These are phyloP conservation scores for Drosophila pullipes DNA, from an alignment of 2,888 invertebrate genomes.

Conservation along the genomic window DNA sequence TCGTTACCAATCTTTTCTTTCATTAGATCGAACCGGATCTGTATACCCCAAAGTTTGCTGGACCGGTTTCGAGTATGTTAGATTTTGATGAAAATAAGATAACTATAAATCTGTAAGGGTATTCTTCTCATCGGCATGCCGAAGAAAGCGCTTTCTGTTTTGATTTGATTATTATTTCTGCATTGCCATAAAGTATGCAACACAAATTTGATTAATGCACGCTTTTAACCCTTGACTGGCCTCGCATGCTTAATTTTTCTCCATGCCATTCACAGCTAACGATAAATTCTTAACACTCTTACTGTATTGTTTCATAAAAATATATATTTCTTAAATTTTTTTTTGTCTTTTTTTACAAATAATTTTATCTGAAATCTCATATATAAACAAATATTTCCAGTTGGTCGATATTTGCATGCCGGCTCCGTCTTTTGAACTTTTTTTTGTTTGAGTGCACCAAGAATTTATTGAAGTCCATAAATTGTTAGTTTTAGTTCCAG, in stretches of 20 bases:
- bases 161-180: conserved; percentile 25
- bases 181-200: conserved; percentile 67
- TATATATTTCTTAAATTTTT: conserved; percentile 25
- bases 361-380: conserved; percentile 58
- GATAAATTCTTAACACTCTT: conserved; percentile 28
- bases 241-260: conserved; percentile 25
- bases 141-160: conserved; percentile 14
- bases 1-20: conserved; percentile 15
- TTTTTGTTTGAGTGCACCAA: conserved; percentile 65
- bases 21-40: conserved; percentile 10
- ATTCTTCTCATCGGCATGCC: conserved; percentile 20
- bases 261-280: conserved; percentile 43
- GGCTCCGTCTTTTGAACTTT: conserved; percentile 86
- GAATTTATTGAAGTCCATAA: conserved; percentile 65
- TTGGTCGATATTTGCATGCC: conserved; percentile 86
- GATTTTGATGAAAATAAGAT: background rate
- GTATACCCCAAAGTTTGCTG: conserved; percentile 11
- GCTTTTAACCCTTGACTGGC: conserved; percentile 54
- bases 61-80: conserved; percentile 12
- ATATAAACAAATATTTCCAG: conserved; percentile 85
- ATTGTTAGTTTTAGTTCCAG: conserved; percentile 54
- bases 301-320: conserved; percentile 10
- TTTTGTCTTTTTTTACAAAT: conserved; percentile 20
- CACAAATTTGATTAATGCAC: conserved; percentile 45
- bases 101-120: conserved; percentile 5